A percentile compares a stretch with the other conserved stretches of the same genome.
Evolutionary conservation across 2,888 invertebrate genomes (phyloP).

Genomic region (Nymphalis c-album): DNA sequence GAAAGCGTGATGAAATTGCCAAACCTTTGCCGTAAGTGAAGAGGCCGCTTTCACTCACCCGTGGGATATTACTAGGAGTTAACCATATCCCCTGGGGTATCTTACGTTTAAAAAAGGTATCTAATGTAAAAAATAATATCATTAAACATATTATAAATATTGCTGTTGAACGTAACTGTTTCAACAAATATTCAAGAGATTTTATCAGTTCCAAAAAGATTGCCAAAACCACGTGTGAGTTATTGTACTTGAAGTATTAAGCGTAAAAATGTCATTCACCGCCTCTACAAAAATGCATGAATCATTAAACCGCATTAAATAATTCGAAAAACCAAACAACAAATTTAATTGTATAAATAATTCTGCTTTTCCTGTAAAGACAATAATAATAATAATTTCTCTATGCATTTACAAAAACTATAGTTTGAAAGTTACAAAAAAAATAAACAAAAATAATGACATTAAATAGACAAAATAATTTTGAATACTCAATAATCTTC

Average conservation of each 20-base stretch:
- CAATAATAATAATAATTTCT: background rate
- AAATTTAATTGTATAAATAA: background rate
- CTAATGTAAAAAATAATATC: no score
- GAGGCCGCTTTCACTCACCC: no score
- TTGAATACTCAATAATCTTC: no score
- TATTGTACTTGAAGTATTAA: background rate
- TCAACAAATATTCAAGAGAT: conserved; percentile 9
- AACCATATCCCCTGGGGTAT: no score
- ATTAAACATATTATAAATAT: background rate
- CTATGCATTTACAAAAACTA: background rate
- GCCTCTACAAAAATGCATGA: background rate
- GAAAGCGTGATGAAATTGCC: no score
- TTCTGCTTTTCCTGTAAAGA: background rate
- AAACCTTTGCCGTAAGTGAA: no score
- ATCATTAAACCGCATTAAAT: background rate
- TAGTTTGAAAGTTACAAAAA: no score
- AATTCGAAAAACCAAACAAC: background rate
- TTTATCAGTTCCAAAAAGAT: conserved; percentile 1
- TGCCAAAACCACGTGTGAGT: background rate
- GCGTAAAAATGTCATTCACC: conserved; percentile 5
- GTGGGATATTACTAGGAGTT: no score
- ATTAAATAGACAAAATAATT: no score
- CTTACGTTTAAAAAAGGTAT: no score
- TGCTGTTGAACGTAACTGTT: background rate
- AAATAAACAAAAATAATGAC: no score